Evolutionary conservation across 2,113 vertebrate species (phyloP).

Genomic region (Cheirogaleus medius): DNA sequence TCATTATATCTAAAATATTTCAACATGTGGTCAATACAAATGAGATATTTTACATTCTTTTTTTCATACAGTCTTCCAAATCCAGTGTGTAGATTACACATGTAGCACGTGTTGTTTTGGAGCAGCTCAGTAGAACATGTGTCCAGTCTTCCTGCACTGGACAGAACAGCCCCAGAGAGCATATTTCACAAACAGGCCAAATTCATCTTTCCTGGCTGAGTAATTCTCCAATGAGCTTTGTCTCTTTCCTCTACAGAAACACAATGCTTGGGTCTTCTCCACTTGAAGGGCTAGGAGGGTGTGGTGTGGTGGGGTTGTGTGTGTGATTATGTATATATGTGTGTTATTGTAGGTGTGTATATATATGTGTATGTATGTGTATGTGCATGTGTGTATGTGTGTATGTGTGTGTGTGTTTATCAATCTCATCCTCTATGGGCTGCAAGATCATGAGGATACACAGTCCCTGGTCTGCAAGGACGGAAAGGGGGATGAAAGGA

Average conservation of each 20-base stretch:
- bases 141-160: background rate
- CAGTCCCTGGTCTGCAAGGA: background rate
- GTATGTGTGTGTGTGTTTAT: background rate
- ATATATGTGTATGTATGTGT: background rate
- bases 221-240: background rate
- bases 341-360: fast-evolving
- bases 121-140: too few species aligned
- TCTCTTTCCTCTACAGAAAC: background rate
- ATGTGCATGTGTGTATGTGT: background rate
- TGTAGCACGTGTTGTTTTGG: too few species aligned
- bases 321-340: background rate
- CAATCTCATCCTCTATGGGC: background rate
- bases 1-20: background rate
- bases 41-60: background rate
- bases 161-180: background rate
- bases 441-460: background rate
- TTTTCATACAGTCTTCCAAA: background rate
- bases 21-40: background rate
- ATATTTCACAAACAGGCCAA: background rate
- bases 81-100: fast-evolving
- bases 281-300: background rate
- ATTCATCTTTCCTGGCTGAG: background rate
- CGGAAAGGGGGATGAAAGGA: background rate
- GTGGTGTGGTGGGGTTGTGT: background rate
- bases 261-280: background rate